phyloP scores from a whole-genome alignment of 2,888 invertebrate species.

The Brassicogethes aeneus region DNA sequence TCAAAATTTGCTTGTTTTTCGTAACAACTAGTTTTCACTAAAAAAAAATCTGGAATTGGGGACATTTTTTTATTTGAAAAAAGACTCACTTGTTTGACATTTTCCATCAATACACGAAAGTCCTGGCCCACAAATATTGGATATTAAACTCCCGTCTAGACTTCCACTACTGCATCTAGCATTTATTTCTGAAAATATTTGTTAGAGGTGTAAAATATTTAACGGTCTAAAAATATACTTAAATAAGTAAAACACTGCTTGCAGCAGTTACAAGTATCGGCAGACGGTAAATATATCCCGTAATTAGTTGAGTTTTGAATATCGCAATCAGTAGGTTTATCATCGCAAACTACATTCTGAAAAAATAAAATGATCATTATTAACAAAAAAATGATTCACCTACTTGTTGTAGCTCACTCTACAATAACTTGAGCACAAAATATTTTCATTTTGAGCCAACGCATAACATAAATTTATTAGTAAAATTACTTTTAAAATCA shows the following conservation, averaged over 20 bases:
- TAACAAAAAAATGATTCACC: not conserved
- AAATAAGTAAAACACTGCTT: conserved; percentile 49
- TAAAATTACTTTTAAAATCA: no score
- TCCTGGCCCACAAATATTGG: conserved; percentile 52
- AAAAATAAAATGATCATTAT: no score
- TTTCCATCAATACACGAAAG: conserved; percentile 42
- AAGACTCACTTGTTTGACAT: conserved; percentile 43
- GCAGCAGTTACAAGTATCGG: conserved; percentile 56
- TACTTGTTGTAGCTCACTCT: not conserved
- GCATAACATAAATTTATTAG: not conserved
- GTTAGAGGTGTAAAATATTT: conserved; percentile 2
- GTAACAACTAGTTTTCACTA: conserved; percentile 30
- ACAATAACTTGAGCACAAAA: not conserved
- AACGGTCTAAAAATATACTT: conserved; percentile 36
- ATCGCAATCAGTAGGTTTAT: conserved; percentile 40
- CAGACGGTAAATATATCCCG: conserved; percentile 47
- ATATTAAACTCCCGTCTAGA: conserved; percentile 44
- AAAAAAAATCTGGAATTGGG: conserved; percentile 4
- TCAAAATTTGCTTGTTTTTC: conserved; percentile 42
- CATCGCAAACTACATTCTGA: conserved; percentile 13
- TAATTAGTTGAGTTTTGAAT: conserved; percentile 49
- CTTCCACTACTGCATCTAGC: conserved; percentile 41
- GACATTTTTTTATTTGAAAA: conserved; percentile 3
- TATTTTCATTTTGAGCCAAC: not conserved
- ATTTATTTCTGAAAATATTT: conserved; percentile 40